Evolutionary conservation across 2,113 vertebrate genomes (phyloP), one percentile per base, ranked within the genome.

Genomic region (Hylia prasina): DNA sequence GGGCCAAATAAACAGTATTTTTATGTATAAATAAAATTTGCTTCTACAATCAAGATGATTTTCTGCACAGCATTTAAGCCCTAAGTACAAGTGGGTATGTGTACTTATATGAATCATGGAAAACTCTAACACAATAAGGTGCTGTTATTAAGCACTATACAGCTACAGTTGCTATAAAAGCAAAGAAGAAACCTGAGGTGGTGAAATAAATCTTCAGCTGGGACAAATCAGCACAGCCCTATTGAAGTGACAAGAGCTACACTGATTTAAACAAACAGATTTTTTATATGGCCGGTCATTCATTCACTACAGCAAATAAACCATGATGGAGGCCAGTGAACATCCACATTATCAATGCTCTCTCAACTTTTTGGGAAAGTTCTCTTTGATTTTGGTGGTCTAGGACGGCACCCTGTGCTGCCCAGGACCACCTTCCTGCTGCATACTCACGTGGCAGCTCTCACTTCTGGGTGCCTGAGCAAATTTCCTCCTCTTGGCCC

Each of bases 91-190:
- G 42, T 30, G 31, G 64, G 35, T 88, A 39, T 51, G 33, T 82
- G 87, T 37, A 35, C 61, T 91, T 89, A 83, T n/a, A 68, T 68
- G 85, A 93, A 92, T 94, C n/a, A 68, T 75, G 60, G 82, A 96
- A 94, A 90, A 91, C 63, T 87, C 75, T 25, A 80, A 35, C 37
- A 65, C 72, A 79, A 70, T 66, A 75, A 68, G 2, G 13, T 24
- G 40, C 58, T 90, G 71, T 90, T 88, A 77, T 70, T 86, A 93
- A 95, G 64, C 77, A 79, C 56, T 61, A 14, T 70, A 68, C 33
- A 53, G 61, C 56, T 56, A 90, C 60, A 81, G 44, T 33, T 45
- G 56, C 68, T 75, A 16, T 78, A 89, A 94, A 95, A 93, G 27
- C 0, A 7, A 85, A 77, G 77, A 82, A 88, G 78, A 91, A 95